These are phyloP conservation scores for Pogonognathellus flavescens DNA, from an alignment of 1,140 invertebrate species.

Conservation along the genomic window DNA sequence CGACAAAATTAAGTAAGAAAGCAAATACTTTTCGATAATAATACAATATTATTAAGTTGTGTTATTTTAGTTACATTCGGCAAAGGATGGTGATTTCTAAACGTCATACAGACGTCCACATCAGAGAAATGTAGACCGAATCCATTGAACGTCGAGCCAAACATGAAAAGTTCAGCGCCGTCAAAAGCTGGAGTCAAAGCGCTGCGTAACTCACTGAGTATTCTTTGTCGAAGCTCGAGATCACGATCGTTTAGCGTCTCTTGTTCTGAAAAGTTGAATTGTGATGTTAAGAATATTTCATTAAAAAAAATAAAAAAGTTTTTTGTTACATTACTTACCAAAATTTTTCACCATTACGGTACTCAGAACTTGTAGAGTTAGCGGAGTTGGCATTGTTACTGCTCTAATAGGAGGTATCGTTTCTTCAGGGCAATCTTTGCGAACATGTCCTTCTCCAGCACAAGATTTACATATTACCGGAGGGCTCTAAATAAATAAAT, in stretches of 20 bases:
- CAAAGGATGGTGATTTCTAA: constrained; percentile 69
- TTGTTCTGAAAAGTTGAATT: constrained; percentile 67
- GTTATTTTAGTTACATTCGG: constrained; percentile 65
- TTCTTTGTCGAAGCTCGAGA: constrained; percentile 68
- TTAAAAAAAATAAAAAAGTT: neutral
- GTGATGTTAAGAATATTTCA: neutral
- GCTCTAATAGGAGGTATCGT: constrained; percentile 70
- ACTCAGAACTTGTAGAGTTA: constrained; percentile 67
- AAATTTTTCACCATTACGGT: constrained; percentile 65
- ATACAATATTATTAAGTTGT: no score
- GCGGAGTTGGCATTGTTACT: constrained; percentile 68
- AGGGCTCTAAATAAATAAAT: constrained; percentile 68
- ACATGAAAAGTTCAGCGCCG: constrained; percentile 72
- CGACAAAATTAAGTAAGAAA: neutral
- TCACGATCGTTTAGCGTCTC: constrained; percentile 69
- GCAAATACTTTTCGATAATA: no score
- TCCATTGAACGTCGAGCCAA: constrained; percentile 78
- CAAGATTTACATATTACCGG: constrained; percentile 73
- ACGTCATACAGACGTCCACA: constrained; percentile 77
- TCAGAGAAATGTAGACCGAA: constrained; percentile 76
- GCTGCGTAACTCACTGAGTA: constrained; percentile 69
- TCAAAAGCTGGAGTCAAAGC: constrained; percentile 68
- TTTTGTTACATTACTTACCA: no score
- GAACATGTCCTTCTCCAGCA: constrained; percentile 73
- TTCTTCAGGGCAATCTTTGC: constrained; percentile 73